These are phyloP conservation scores for Doryteuthis pealeii DNA, from an alignment of 1,140 invertebrate genomes.

Conservation along the genomic window DNA sequence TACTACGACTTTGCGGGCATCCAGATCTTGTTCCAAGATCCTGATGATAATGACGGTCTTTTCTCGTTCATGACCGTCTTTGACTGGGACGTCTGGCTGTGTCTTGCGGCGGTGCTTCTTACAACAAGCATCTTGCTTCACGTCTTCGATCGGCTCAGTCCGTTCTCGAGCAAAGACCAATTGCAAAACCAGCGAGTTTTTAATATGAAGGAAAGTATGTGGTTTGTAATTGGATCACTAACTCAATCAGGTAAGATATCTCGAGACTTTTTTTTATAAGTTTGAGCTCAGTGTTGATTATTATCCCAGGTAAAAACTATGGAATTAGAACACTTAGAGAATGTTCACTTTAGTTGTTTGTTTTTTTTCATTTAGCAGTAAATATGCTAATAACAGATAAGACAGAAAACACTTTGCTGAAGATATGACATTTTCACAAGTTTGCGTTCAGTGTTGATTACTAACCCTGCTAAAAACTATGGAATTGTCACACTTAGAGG, in stretches of 20 bases:
- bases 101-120: slow-evolving; percentile 25
- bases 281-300: not conserved
- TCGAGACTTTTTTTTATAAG: not conserved
- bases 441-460: no score
- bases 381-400: no score
- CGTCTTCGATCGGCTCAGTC: slow-evolving; percentile 35
- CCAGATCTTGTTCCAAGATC: slow-evolving; percentile 39
- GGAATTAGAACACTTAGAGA: no score
- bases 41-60: slow-evolving; percentile 17
- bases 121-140: slow-evolving; percentile 34
- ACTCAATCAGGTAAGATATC: slow-evolving; percentile 76
- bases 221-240: slow-evolving; percentile 90
- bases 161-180: slow-evolving; percentile 18
- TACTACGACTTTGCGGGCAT: slow-evolving; percentile 43
- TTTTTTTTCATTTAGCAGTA: no score
- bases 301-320: no score
- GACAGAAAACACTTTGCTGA: no score
- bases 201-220: slow-evolving; percentile 69
- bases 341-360: no score
- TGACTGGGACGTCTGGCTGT: slow-evolving; percentile 34
- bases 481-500: no score
- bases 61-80: slow-evolving; percentile 39
- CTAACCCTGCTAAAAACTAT: no score
- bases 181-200: not conserved
- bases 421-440: no score